Conservation (phyloP, 2,888 invertebrate genomes). For the Helobdella robusta region DNA sequence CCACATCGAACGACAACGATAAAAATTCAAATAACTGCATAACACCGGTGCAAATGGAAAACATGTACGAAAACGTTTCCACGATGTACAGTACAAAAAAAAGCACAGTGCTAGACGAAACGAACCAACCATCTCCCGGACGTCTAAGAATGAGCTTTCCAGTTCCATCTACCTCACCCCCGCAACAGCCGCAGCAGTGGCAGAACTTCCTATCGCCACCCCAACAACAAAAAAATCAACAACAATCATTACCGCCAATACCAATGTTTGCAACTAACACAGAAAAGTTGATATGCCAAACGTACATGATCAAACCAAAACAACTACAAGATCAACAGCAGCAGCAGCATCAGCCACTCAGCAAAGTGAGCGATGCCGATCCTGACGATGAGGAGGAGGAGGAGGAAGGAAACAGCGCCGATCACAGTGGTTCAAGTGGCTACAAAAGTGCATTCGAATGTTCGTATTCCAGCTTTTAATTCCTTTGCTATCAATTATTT, state of each 20-base stretch:
- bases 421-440: too few relatives aligned
- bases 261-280: conserved; percentile 1
- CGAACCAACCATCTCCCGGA: background rate
- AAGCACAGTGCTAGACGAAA: background rate
- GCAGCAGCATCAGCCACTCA: too few relatives aligned
- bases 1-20: too few relatives aligned
- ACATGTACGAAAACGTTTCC: conserved; percentile 21
- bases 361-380: too few relatives aligned
- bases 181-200: background rate
- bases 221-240: conserved; percentile 5
- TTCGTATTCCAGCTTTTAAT: background rate
- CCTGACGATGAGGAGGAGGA: too few relatives aligned
- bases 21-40: background rate
- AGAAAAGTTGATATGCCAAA: conserved; percentile 10
- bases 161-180: background rate
- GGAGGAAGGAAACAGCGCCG: too few relatives aligned
- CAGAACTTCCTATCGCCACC: background rate
- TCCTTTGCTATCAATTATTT: too few relatives aligned
- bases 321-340: background rate
- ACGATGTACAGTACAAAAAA: conserved; percentile 16
- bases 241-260: background rate
- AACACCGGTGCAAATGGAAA: conserved; percentile 12
- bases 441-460: conserved; percentile 13
- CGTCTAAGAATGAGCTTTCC: background rate
- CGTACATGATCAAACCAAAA: conserved; percentile 16